Base-by-base conservation (phyloP, 1,140 invertebrate species). In the Euura saliciscinereae region DNA sequence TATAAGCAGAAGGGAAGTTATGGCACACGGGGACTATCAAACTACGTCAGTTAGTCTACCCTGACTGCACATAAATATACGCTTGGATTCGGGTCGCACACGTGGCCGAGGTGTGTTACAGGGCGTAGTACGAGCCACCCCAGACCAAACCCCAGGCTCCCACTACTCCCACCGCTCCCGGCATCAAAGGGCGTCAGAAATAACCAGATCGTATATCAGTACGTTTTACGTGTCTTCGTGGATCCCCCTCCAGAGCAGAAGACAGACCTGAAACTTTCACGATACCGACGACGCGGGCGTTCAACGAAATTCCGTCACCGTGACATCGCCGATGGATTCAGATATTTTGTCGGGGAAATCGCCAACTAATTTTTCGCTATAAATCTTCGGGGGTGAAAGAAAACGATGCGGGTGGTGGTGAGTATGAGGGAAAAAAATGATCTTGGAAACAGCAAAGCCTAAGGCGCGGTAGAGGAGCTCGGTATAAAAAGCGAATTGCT, bases 161-260 rank as follows among this genome's bases (percentile, higher is more conserved):
- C 28, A 28, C 28, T 28, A 1, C 28, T 28, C 28, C 28, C 28
- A 28, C 28, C 1, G 10, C 28, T 11, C 8, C 66, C 28, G 66
- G 51, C 13, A 67, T 67, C 66, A 67, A 67, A 67, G 66, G 43
- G 28, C 8, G 66, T 67, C 66, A 67, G 66, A 67, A 67, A 67
- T 67, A 67, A 67, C 66, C 66, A 67, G 66, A n/a, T 67, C 66
- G 66, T 67, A 67, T 67, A 67, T 67, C 66, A 67, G 66, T 28
- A 10, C 66, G 66, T 67, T 67, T 67, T 67, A 67, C 43, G 66
- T 67, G 4, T 44, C 42, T 42, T 44, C 28, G 8, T 44, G 66
- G 28, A 42, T 44, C 5, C 51, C 66, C 69, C 28, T 43, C 8
- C 51, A 4, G 1, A 28, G 28, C 28, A 28, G 51, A 11, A 3